Base-by-base conservation (phyloP, 2,797 vertebrate genomes). In the Microctenopoma stevenorrisi region DNA sequence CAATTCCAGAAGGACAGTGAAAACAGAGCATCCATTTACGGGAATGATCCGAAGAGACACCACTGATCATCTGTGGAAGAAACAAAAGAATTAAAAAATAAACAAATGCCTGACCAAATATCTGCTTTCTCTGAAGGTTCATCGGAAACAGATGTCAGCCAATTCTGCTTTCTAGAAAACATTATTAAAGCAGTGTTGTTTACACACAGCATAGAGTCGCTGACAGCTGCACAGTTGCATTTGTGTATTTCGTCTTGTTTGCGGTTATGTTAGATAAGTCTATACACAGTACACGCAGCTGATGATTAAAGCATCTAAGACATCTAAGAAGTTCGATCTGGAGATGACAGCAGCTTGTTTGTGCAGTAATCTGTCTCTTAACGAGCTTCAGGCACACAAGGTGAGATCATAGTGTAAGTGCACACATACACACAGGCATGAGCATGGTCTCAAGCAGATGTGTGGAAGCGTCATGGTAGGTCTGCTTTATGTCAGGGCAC, bases 381-480 rank as follows among this genome's bases (percentile, higher is more conserved):
- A 94, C 91, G 85, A 92, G 89, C 88, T 90, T 91, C 92, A 94
- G 90, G 91, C 93, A 93, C 92, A 94, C 91, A 91, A 93, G 75
- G 83, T 94, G 93, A 95, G 93, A 92, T 94, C 94, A 94, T 94
- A 83, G 83, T 47, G 35, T 22, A 76, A 77, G 67, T 3, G 26
- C 74, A 69, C 82, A 68, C 79, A 70, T 28, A 65, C 54, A 73
- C 79, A 83, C 83, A 85, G 49, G 49, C 77, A 78, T 57, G 47
- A 26, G 57, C 68, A 40, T 37, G 14, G 64, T 70, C 81, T 59
- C 70, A 56, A 54, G 68, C 82, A 88, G 81, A 90, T 89, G 87
- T 89, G 81, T 79, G 79, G 76, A 83, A 76, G 81, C 83, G 46
- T 84, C 78, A 61, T 56, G 63, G 81, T 82, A 93, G 91, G 91